Base-by-base conservation (phyloP, 2,797 vertebrate species). In the Gastrophryne carolinensis region DNA sequence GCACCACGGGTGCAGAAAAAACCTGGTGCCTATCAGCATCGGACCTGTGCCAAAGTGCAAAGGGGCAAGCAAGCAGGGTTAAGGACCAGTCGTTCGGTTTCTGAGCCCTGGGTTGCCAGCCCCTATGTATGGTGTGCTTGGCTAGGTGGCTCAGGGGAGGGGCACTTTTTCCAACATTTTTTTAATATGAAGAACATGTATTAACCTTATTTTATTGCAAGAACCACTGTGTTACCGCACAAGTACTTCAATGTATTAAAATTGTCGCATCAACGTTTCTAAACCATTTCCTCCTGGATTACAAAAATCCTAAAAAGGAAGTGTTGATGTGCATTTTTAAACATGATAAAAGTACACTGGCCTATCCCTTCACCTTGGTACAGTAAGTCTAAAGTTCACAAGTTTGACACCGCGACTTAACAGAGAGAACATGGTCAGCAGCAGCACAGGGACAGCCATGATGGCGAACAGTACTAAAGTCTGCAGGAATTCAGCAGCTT, bases 401-500 rank as follows among this genome's bases (percentile, higher is more conserved):
- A 19, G 8, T 49, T 24, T 50, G 44, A 68, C 41, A 37, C 12
- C 4, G 24, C 5, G 50, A 41, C 54, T 12, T 15, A 6, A 37
- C 13, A 58, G 15, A 37, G 10, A 19, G 44, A 24, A 26, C 27
- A 64, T 64, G 75, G 75, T 72, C 75, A 72, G 19, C 30, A 41
- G 27, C 4, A 78, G 68, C 13, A 23, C 60, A 64, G 50, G 29
- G 13, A 47, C 47, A 50, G 41, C 61, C 23, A 29, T 32, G 27
- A 29, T 32, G 27, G 24, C 58, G 52, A 27, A 49, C 60, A 49
- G 34, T 47, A 26, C 39, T 65, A 26, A 63, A 78, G 52, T 66
- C 47, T 61, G 26, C 39, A 69, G 65, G 61, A 71, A 58, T 78
- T 78, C 65, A 58, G 60, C 21, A 60, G 52, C 53, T 49, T 54